Percentiles rank a stretch among this genome's conserved stretches.
phyloP scores from a whole-genome alignment of 2,113 vertebrate genomes.

The Dissostichus mawsoni region DNA sequence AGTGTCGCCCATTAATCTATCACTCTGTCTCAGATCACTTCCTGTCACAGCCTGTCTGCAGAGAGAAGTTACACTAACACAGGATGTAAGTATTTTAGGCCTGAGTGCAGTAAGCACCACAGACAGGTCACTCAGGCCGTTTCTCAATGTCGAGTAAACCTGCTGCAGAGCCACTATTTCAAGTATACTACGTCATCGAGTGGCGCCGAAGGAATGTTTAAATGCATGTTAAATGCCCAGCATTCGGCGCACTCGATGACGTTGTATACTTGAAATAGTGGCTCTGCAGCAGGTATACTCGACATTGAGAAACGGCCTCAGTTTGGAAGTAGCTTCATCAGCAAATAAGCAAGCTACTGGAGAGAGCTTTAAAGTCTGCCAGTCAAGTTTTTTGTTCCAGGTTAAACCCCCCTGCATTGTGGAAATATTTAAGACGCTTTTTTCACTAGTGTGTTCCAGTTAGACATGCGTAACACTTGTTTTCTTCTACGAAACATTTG shows the following conservation, averaged over 20 bases:
- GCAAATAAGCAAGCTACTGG: neutral
- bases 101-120: neutral
- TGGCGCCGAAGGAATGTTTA: no score
- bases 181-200: no score
- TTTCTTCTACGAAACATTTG: no score
- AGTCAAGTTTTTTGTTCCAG: neutral
- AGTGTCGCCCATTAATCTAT: neutral
- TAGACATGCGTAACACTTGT: neutral
- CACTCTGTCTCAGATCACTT: neutral
- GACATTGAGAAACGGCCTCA: no score
- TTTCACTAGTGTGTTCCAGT: neutral
- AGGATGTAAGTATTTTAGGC: neutral
- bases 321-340: neutral
- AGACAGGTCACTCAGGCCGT: neutral
- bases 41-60: neutral
- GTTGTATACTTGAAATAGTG: no score
- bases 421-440: neutral
- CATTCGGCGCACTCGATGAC: no score
- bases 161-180: no score
- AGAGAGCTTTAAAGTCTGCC: neutral
- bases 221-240: no score
- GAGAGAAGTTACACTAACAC: neutral
- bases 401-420: neutral
- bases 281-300: no score
- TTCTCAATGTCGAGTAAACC: no score